Percentiles rank a stretch among this genome's conserved stretches.
These are phyloP conservation scores for Oostethus manadensis DNA, from an alignment of 2,113 vertebrate genomes.

Conservation along the genomic window DNA sequence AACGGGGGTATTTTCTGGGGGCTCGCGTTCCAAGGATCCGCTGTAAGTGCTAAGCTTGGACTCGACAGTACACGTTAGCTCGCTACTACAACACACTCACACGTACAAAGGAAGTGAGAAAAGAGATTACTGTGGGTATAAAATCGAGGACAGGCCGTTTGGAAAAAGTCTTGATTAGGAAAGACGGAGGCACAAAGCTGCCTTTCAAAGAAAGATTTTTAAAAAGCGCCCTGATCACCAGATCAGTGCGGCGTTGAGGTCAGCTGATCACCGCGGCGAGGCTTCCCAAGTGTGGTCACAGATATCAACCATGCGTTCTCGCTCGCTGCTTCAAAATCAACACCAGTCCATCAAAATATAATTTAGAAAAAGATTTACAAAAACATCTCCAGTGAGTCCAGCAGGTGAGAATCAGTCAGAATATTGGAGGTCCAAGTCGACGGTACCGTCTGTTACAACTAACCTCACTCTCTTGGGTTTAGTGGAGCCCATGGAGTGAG, in stretches of 20 bases:
- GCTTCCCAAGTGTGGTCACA: constrained; percentile 20
- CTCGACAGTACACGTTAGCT: constrained; percentile 12
- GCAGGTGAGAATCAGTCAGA: constrained; percentile 60
- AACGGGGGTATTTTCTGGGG: too few species aligned
- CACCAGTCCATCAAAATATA: constrained; percentile 32
- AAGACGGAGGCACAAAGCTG: constrained; percentile 62
- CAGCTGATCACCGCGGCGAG: constrained; percentile 12
- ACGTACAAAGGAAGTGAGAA: constrained; percentile 27
- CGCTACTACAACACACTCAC: constrained; percentile 11
- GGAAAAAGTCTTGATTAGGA: constrained; percentile 59
- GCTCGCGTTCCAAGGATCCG: neutral
- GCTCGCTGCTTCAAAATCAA: neutral
- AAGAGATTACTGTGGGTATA: constrained; percentile 37
- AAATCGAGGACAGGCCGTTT: constrained; percentile 31
- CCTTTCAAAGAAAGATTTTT: constrained; percentile 42
- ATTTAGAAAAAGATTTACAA: constrained; percentile 40
- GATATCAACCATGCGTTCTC: constrained; percentile 37
- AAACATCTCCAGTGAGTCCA: constrained; percentile 21
- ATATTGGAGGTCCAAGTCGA: constrained; percentile 76
- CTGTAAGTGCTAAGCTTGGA: neutral
- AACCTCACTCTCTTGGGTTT: constrained; percentile 75
- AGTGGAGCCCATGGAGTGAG: constrained; percentile 65
- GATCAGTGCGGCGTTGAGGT: too few species aligned
- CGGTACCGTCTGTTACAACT: constrained; percentile 74
- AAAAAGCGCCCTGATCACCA: neutral